These are phyloP conservation scores for Etia nguti DNA, from an alignment of 2,113 vertebrate species.

Conservation along the genomic window DNA sequence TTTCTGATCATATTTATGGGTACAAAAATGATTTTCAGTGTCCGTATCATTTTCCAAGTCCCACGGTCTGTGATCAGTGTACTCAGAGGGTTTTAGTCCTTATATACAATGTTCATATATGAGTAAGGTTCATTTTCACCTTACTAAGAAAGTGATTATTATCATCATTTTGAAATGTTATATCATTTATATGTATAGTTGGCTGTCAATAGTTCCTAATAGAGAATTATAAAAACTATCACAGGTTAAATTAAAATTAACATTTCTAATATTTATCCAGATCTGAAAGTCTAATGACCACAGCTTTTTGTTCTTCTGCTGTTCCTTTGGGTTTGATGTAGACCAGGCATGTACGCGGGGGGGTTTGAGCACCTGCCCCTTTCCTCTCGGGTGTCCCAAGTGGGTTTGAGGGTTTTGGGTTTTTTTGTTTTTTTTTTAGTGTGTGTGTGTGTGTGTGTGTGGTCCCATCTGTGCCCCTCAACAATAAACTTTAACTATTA, in stretches of 20 bases:
- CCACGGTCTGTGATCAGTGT: rapidly evolving
- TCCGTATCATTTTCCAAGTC: rapidly evolving
- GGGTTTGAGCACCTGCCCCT: too few relatives aligned
- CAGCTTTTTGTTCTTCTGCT: rapidly evolving
- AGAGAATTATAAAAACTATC: rapidly evolving
- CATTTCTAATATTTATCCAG: rapidly evolving
- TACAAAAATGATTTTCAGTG: rapidly evolving
- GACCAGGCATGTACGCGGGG: rapidly evolving
- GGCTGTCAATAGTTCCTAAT: rapidly evolving
- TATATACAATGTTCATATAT: not conserved
- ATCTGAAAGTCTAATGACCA: not conserved
- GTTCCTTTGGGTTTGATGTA: not conserved
- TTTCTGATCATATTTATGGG: not conserved
- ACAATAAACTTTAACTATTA: too few relatives aligned
- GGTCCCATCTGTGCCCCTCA: too few relatives aligned
- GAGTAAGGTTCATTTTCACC: not conserved
- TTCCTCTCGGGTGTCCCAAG: too few relatives aligned
- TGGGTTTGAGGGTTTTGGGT: too few relatives aligned
- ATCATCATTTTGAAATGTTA: rapidly evolving
- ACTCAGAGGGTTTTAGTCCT: not conserved
- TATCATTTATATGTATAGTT: rapidly evolving
- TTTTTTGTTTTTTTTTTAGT: too few relatives aligned
- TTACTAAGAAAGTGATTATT: not conserved
- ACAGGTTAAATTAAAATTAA: too few relatives aligned
- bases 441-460: too few relatives aligned